A percentile compares a stretch with the other conserved stretches of the same genome.
Evolutionary conservation across 2,888 invertebrate genomes (phyloP).

Genomic region (Stenolophus ochropezus): DNA sequence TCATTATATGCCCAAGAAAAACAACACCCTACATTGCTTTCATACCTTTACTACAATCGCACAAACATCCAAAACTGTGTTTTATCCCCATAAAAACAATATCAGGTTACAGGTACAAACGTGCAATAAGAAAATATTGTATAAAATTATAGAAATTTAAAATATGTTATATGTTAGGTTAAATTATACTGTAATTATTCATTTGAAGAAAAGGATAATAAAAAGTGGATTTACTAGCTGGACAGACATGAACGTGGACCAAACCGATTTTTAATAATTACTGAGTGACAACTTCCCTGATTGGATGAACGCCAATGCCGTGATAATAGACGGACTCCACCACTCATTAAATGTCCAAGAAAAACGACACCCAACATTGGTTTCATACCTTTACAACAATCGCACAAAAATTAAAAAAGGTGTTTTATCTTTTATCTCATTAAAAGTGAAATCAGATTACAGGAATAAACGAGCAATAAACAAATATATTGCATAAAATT

Average conservation of each 20-base stretch:
- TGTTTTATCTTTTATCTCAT: background rate
- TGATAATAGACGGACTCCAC: background rate
- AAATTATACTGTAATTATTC: too few species aligned
- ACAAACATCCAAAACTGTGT: too few species aligned
- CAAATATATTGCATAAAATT: too few species aligned
- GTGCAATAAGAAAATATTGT: too few species aligned
- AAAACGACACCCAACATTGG: background rate
- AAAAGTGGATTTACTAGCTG: constrained; percentile 46
- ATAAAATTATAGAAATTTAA: too few species aligned
- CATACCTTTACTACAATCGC: background rate
- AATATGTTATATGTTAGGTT: too few species aligned
- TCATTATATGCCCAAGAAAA: constrained; percentile 11
- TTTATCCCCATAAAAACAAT: too few species aligned
- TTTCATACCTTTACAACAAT: background rate
- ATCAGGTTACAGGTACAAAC: too few species aligned
- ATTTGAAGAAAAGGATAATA: too few species aligned
- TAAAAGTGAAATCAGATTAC: background rate
- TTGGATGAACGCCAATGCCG: constrained; percentile 19
- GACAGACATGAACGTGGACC: too few species aligned
- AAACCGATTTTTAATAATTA: constrained; percentile 39
- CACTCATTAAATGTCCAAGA: background rate
- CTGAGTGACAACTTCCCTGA: constrained; percentile 6
- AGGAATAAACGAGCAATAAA: background rate
- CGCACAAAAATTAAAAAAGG: background rate
- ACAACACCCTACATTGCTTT: background rate